Conservation (phyloP, 2,113 vertebrate species). For the Paratilapia polleni region DNA sequence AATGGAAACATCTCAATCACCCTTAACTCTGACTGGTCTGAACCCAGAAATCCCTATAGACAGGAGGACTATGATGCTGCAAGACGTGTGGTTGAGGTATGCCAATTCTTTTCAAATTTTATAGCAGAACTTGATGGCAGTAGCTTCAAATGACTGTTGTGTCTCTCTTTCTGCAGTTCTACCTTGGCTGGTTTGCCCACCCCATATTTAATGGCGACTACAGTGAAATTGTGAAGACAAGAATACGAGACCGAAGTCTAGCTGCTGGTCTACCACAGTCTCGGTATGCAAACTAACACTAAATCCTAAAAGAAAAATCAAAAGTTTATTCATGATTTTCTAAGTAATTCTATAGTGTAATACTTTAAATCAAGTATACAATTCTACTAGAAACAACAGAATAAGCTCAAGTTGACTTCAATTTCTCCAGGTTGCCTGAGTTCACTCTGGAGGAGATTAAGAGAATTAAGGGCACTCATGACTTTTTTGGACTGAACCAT, state of each 20-base stretch:
- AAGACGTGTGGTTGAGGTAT: constrained; percentile 85
- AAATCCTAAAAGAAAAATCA: not conserved
- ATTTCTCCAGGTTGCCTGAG: constrained; percentile 86
- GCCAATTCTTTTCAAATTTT: not conserved
- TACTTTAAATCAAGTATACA: not conserved
- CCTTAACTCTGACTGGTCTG: constrained; percentile 92
- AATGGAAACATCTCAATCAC: constrained; percentile 90
- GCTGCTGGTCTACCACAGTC: constrained; percentile 84
- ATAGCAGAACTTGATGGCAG: not conserved
- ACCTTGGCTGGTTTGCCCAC: constrained; percentile 94
- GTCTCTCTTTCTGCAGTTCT: constrained; percentile 82
- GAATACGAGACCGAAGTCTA: constrained; percentile 85
- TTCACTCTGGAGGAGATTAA: constrained; percentile 90
- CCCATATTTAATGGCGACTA: constrained; percentile 96
- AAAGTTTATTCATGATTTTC: not conserved
- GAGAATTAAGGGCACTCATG: constrained; percentile 93
- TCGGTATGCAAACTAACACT: constrained; percentile 71
- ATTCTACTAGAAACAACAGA: too few species aligned
- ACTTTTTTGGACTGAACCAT: constrained; percentile 96
- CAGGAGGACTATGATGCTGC: constrained; percentile 90
- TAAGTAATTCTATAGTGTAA: not conserved
- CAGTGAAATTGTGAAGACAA: constrained; percentile 88
- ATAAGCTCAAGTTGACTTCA: not conserved
- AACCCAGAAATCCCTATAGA: constrained; percentile 90
- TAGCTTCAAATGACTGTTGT: not conserved